These are phyloP conservation scores for Coranthus polyacanthus DNA, from an alignment of 2,797 vertebrate genomes.

Conservation along the genomic window DNA sequence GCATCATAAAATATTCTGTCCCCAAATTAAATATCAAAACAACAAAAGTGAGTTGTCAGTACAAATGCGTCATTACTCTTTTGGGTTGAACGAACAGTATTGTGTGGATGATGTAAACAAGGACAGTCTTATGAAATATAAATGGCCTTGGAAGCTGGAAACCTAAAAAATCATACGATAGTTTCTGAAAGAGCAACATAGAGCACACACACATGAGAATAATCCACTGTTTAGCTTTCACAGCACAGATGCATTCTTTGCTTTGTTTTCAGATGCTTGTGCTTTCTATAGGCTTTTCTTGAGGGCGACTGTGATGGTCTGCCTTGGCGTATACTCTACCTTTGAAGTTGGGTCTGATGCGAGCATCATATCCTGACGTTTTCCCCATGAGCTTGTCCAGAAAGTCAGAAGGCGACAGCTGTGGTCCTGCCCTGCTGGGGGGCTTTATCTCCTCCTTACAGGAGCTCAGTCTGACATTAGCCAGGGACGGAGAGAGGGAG, in stretches of 20 bases:
- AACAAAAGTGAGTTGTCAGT: background rate
- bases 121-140: slow-evolving; percentile 19
- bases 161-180: background rate
- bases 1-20: slow-evolving; percentile 14
- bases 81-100: background rate
- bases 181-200: slow-evolving; percentile 22
- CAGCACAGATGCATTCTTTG: slow-evolving; percentile 35
- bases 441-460: slow-evolving; percentile 92
- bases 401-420: slow-evolving; percentile 95
- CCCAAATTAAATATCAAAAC: slow-evolving; percentile 18
- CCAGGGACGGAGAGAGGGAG: slow-evolving; percentile 40
- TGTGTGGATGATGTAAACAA: slow-evolving; percentile 24
- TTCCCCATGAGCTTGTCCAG: slow-evolving; percentile 97
- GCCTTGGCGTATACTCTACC: slow-evolving; percentile 78
- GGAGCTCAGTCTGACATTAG: slow-evolving; percentile 87
- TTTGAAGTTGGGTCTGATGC: slow-evolving; percentile 98
- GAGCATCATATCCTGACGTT: slow-evolving; percentile 94
- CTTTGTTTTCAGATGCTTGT: slow-evolving; percentile 29
- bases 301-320: slow-evolving; percentile 25
- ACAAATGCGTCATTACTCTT: slow-evolving; percentile 2
- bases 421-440: slow-evolving; percentile 76
- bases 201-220: background rate
- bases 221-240: slow-evolving; percentile 34
- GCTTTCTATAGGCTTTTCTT: slow-evolving; percentile 40
- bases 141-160: slow-evolving; percentile 8